Conservation (phyloP, 2,113 vertebrate genomes). For the Bufo gargarizans region DNA sequence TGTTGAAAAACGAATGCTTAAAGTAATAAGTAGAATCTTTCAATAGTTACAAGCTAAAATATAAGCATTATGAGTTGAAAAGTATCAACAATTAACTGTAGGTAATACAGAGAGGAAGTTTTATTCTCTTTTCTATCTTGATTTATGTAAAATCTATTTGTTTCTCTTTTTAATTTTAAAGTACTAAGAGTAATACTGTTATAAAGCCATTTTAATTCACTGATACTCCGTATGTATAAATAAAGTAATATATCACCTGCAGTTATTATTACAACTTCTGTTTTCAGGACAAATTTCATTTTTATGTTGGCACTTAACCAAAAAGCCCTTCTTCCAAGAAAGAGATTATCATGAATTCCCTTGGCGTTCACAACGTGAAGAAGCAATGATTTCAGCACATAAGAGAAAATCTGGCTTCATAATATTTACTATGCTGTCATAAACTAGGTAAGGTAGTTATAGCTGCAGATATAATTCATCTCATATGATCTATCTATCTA, state of each 20-base stretch:
- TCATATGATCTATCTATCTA: neutral
- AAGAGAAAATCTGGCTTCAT: constrained; percentile 8
- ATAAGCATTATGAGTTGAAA: neutral
- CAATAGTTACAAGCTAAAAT: neutral
- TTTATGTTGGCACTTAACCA: constrained; percentile 30
- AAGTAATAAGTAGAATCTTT: neutral
- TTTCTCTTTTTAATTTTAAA: neutral
- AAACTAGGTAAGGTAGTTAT: constrained; percentile 3
- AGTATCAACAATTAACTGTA: neutral
- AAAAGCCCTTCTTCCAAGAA: constrained; percentile 38
- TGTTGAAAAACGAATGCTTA: neutral
- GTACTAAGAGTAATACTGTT: neutral
- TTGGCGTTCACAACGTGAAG: constrained; percentile 1
- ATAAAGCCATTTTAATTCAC: neutral
- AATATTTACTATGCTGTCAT: constrained; percentile 37
- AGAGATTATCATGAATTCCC: constrained; percentile 40
- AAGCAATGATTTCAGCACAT: constrained; percentile 21
- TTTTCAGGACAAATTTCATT: constrained; percentile 41
- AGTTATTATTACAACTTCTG: constrained; percentile 39
- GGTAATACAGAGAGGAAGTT: neutral
- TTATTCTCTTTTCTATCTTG: neutral
- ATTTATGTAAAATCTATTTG: constrained; percentile 5
- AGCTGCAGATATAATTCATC: neutral
- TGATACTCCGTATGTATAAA: constrained; percentile 12
- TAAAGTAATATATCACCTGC: constrained; percentile 30